Conservation (phyloP, 1,140 invertebrate species). For the Pseudomyrmex cubaensis region DNA sequence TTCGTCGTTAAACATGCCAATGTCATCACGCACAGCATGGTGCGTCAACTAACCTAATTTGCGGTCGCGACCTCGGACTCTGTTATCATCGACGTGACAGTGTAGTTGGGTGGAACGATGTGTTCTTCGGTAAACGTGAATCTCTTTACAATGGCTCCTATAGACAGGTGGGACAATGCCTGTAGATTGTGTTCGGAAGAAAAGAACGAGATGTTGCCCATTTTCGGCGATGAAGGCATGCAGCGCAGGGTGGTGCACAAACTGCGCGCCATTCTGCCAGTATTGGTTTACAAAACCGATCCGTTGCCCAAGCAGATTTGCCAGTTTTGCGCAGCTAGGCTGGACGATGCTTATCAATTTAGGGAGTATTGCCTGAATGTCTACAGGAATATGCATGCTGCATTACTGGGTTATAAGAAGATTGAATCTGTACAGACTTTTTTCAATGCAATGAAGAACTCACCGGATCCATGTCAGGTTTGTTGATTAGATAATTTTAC, state of each 20-base stretch:
- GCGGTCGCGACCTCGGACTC: background rate
- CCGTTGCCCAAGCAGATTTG: constrained; percentile 81
- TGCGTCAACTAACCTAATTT: constrained; percentile 64
- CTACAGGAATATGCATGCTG: constrained; percentile 77
- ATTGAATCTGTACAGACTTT: constrained; percentile 76
- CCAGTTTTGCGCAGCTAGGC: constrained; percentile 79
- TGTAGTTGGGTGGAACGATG: background rate
- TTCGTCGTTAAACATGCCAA: background rate
- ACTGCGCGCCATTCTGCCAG: constrained; percentile 77
- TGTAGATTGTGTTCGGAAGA: constrained; percentile 80
- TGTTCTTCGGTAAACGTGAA: background rate
- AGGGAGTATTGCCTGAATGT: constrained; percentile 78
- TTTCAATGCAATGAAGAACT: constrained; percentile 79
- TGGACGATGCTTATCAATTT: constrained; percentile 79
- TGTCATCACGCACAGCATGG: background rate
- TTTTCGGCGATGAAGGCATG: constrained; percentile 78
- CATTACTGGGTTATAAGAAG: constrained; percentile 69
- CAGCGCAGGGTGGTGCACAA: constrained; percentile 78
- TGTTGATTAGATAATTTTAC: background rate
- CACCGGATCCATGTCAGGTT: constrained; percentile 80
- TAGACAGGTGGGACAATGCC: constrained; percentile 73
- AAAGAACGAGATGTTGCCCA: constrained; percentile 77
- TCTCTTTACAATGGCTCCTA: constrained; percentile 61
- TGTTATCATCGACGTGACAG: background rate
- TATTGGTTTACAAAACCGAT: constrained; percentile 80